phyloP scores from a whole-genome alignment of 2,888 invertebrate genomes.

The Trilocha varians region DNA sequence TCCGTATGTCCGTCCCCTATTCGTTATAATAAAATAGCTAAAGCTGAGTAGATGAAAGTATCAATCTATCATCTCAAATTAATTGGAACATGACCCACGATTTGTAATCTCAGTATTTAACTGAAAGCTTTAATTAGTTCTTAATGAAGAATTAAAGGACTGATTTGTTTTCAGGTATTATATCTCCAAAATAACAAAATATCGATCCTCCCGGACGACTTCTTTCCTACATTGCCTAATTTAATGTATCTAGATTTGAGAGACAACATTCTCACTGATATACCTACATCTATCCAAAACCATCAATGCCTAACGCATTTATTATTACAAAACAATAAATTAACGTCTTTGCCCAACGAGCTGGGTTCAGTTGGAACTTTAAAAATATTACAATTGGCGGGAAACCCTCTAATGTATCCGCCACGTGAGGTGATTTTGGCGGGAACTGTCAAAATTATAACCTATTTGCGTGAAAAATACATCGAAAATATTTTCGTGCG shows the following conservation, averaged over 20 bases:
- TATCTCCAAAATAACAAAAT: slow-evolving; percentile 72
- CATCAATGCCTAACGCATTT: slow-evolving; percentile 75
- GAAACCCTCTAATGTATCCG: slow-evolving; percentile 76
- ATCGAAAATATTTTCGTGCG: slow-evolving; percentile 34
- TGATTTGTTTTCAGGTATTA: slow-evolving; percentile 38
- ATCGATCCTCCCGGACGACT: slow-evolving; percentile 64
- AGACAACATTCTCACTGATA: slow-evolving; percentile 68
- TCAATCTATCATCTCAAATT: too few species aligned
- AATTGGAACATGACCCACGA: too few species aligned
- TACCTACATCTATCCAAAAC: slow-evolving; percentile 72
- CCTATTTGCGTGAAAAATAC: slow-evolving; percentile 48
- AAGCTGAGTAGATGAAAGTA: too few species aligned
- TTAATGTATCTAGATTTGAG: slow-evolving; percentile 78
- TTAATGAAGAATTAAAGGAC: too few species aligned
- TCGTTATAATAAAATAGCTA: too few species aligned
- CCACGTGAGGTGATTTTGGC: slow-evolving; percentile 62
- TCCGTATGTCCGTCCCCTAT: too few species aligned
- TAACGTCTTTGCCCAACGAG: slow-evolving; percentile 75
- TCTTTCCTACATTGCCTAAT: slow-evolving; percentile 70
- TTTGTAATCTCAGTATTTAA: too few species aligned
- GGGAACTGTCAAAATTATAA: slow-evolving; percentile 53
- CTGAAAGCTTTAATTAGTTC: too few species aligned
- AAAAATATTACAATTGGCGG: slow-evolving; percentile 74
- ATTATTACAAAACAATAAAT: slow-evolving; percentile 75
- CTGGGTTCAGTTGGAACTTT: slow-evolving; percentile 74